Conservation (phyloP, 1,140 invertebrate genomes). For the Physella acuta region DNA sequence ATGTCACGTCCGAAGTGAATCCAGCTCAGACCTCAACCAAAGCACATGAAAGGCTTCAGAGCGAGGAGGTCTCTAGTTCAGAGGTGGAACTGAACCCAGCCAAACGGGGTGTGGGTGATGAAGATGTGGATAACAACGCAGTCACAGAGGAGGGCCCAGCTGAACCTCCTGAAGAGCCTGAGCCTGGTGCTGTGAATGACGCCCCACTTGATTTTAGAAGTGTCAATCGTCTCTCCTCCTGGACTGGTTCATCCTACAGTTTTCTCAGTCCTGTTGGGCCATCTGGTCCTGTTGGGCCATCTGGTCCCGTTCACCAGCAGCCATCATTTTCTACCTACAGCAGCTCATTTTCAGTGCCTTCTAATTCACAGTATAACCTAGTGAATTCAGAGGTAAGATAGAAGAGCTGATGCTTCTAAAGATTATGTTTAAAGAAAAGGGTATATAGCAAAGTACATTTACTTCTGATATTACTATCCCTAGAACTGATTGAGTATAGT, state of each 20-base stretch:
- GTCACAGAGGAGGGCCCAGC: background rate
- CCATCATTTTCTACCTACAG: background rate
- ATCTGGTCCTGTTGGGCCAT: background rate
- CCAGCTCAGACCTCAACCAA: background rate
- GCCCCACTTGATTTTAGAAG: conserved; percentile 27
- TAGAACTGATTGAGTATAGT: no score
- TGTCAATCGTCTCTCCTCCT: conserved; percentile 5
- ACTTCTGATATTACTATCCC: no score
- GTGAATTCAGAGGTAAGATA: conserved; percentile 18
- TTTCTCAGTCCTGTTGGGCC: conserved; percentile 9
- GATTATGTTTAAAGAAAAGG: no score
- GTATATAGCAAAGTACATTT: no score
- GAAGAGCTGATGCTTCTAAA: no score
- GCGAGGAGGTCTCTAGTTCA: conserved; percentile 8
- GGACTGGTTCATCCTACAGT: conserved; percentile 15
- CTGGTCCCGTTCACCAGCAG: background rate
- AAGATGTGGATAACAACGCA: conserved; percentile 1
- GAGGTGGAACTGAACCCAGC: conserved; percentile 1
- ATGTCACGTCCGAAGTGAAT: conserved; percentile 10
- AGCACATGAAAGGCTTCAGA: conserved; percentile 5
- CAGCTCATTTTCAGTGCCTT: conserved; percentile 14
- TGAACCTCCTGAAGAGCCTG: conserved; percentile 3
- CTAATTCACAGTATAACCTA: conserved; percentile 16
- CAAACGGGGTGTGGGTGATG: background rate
- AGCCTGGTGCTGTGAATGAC: conserved; percentile 24